Percentiles rank a stretch among this genome's conserved stretches.
phyloP scores from a whole-genome alignment of 2,888 invertebrate species.

The Labia minor region DNA sequence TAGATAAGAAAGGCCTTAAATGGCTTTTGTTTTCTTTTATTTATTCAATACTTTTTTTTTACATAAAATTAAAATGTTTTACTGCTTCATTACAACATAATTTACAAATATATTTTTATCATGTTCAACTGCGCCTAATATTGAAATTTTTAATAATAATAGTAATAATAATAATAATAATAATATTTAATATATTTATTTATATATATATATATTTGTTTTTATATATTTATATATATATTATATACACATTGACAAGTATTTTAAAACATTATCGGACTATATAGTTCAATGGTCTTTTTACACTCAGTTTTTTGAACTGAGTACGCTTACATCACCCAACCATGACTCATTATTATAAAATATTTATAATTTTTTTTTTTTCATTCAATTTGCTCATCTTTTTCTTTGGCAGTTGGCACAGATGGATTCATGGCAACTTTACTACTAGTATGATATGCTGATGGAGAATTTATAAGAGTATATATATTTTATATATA shows the following conservation, averaged over 20 bases:
- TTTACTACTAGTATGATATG: constrained; percentile 3
- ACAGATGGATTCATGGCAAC: constrained; percentile 13
- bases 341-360: neutral
- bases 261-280: constrained; percentile 8
- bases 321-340: neutral
- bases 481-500: neutral
- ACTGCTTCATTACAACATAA: constrained; percentile 26
- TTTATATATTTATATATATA: neutral
- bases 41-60: constrained; percentile 21
- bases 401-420: neutral
- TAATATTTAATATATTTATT: neutral
- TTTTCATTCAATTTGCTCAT: neutral
- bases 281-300: neutral
- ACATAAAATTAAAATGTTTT: constrained; percentile 27
- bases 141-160: constrained; percentile 18
- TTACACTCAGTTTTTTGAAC: constrained; percentile 5
- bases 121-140: constrained; percentile 26
- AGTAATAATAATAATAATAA: too few relatives aligned
- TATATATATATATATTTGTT: neutral
- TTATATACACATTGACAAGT: constrained; percentile 5
- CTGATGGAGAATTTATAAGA: neutral
- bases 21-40: constrained; percentile 20
- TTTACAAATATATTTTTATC: constrained; percentile 27
- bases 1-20: neutral
- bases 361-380: neutral